These are phyloP conservation scores for Drosophila auraria DNA, from an alignment of 1,140 invertebrate species.

Conservation along the genomic window DNA sequence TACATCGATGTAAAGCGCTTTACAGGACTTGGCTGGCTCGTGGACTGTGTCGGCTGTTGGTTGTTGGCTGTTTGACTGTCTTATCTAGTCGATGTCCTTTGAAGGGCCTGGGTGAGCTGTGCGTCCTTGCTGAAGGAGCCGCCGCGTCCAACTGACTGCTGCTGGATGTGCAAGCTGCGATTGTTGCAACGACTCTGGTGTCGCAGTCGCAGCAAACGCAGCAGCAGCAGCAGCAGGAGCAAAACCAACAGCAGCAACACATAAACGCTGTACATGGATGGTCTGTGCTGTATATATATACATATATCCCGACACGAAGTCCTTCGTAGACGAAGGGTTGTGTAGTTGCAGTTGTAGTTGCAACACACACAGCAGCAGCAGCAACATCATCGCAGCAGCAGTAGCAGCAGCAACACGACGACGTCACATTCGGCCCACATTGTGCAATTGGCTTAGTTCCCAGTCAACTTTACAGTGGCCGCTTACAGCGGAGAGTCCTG, in stretches of 20 bases:
- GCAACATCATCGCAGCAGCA: slow-evolving; percentile 13
- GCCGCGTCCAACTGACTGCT: slow-evolving; percentile 79
- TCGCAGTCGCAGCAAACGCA: slow-evolving; percentile 51
- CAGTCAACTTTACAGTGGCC: slow-evolving; percentile 74
- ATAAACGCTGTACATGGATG: slow-evolving; percentile 53
- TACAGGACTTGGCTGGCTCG: slow-evolving; percentile 59
- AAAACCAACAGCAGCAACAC: slow-evolving; percentile 55
- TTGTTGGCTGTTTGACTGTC: slow-evolving; percentile 22
- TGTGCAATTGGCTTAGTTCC: slow-evolving; percentile 72
- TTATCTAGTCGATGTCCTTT: slow-evolving; percentile 29
- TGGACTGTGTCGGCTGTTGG: slow-evolving; percentile 12
- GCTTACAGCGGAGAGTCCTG: slow-evolving; percentile 54
- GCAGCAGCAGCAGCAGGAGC: slow-evolving; percentile 48
- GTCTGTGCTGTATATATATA: slow-evolving; percentile 41
- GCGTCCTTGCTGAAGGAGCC: slow-evolving; percentile 83
- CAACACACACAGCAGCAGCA: slow-evolving; percentile 52
- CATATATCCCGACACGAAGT: slow-evolving; percentile 64
- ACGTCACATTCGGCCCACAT: slow-evolving; percentile 60
- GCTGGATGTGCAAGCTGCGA: slow-evolving; percentile 74
- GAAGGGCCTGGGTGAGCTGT: slow-evolving; percentile 56
- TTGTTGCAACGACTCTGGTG: slow-evolving; percentile 66
- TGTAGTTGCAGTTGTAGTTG: slow-evolving; percentile 70
- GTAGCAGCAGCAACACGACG: slow-evolving; percentile 23
- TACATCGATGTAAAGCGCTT: slow-evolving; percentile 68
- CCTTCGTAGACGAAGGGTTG: slow-evolving; percentile 70